A percentile compares a stretch with the other conserved stretches of the same genome.
Conservation (phyloP, 2,888 invertebrate species). For the Dasypolia templi region DNA sequence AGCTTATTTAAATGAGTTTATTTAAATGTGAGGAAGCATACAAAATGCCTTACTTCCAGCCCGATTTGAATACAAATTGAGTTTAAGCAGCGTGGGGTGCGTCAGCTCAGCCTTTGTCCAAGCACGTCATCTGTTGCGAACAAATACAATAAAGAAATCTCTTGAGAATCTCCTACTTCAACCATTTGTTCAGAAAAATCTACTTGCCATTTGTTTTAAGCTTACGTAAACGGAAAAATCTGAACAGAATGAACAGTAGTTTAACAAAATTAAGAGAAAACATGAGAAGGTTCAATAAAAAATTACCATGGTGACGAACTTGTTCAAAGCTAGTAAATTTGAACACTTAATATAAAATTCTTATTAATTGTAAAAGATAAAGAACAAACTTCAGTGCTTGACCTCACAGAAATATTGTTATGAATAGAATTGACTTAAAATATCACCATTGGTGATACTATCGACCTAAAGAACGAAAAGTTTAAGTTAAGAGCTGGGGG, state of each 20-base stretch:
- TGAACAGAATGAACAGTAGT: not conserved
- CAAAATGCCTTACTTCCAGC: constrained; percentile 30
- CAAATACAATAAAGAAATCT: constrained; percentile 27
- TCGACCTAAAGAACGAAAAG: constrained; percentile 37
- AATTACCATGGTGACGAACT: not conserved
- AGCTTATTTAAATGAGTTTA: constrained; percentile 36
- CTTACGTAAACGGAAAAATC: constrained; percentile 8
- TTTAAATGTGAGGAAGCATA: constrained; percentile 34
- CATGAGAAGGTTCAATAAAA: not conserved
- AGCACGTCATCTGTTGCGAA: constrained; percentile 22
- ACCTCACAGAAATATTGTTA: not conserved
- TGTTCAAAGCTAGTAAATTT: not conserved
- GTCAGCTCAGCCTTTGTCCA: constrained; percentile 34
- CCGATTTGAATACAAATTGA: constrained; percentile 55
- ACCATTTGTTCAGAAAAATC: constrained; percentile 15
- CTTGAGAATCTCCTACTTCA: constrained; percentile 17
- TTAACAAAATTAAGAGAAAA: not conserved
- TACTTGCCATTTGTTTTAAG: constrained; percentile 16
- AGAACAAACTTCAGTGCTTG: constrained; percentile 4
- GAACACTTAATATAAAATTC: not conserved
- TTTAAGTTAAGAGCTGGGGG: constrained; percentile 26
- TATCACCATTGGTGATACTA: constrained; percentile 18
- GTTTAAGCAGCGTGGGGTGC: constrained; percentile 32
- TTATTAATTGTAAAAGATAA: not conserved
- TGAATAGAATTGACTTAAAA: constrained; percentile 4